Conservation (phyloP, 2,113 vertebrate genomes). For the Morphnarchus princeps region DNA sequence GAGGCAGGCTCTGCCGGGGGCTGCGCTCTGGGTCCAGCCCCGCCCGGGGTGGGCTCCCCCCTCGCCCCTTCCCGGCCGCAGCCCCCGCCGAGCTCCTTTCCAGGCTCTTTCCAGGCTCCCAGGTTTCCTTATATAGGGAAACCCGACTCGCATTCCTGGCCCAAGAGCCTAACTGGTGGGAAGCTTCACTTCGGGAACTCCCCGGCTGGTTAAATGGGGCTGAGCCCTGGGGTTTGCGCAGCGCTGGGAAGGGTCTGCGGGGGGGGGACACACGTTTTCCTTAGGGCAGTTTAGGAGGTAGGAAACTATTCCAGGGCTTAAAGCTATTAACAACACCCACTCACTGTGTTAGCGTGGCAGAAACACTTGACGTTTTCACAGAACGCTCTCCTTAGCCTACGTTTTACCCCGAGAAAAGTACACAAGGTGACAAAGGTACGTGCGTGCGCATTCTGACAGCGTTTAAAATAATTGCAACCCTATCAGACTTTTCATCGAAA, state of each 20-base stretch:
- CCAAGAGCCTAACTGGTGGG: conserved; percentile 61
- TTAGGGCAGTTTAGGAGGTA: background rate
- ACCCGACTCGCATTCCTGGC: conserved; percentile 69
- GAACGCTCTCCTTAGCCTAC: background rate
- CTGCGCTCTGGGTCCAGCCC: conserved; percentile 45
- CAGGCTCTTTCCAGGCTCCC: background rate
- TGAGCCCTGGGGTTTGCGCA: background rate
- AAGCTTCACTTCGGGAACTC: conserved; percentile 70
- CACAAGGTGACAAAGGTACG: background rate
- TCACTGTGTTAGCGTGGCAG: background rate
- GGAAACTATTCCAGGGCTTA: background rate
- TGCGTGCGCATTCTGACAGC: rapidly evolving
- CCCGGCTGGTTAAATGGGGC: conserved; percentile 18
- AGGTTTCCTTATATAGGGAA: conserved; percentile 85
- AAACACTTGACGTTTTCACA: rapidly evolving
- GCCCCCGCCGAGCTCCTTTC: conserved; percentile 49
- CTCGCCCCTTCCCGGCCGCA: conserved; percentile 10
- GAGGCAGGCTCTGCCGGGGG: background rate
- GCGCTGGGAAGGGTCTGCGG: background rate
- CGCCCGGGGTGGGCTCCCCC: conserved; percentile 34
- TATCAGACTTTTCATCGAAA: background rate
- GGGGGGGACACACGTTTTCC: background rate
- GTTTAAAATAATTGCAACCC: background rate
- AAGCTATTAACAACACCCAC: background rate
- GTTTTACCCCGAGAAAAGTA: background rate